Percentiles rank a stretch among this genome's conserved stretches.
phyloP scores from a whole-genome alignment of 2,888 invertebrate genomes.

The Dermolepida albohirtum region DNA sequence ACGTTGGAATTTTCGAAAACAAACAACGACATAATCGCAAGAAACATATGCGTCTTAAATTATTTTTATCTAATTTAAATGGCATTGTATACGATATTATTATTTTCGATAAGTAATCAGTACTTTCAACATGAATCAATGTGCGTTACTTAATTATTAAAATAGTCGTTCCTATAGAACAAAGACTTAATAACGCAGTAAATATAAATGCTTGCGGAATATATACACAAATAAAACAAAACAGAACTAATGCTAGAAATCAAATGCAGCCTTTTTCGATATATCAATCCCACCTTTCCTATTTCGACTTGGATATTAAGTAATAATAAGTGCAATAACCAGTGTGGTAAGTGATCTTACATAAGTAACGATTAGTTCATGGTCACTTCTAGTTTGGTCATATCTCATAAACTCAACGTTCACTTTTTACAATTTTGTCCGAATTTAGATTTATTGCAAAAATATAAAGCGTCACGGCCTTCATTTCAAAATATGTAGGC shows the following conservation, averaged over 20 bases:
- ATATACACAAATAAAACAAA: neutral
- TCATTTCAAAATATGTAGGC: neutral
- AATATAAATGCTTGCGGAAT: neutral
- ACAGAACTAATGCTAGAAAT: neutral
- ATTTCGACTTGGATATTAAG: slow-evolving; percentile 38
- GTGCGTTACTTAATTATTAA: no score
- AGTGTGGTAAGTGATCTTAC: slow-evolving; percentile 53
- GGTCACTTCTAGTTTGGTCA: slow-evolving; percentile 48
- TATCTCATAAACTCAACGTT: slow-evolving; percentile 23
- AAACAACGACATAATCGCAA: no score
- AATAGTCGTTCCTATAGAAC: no score
- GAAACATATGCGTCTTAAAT: no score
- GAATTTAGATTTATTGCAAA: slow-evolving; percentile 2
- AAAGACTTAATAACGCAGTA: no score
- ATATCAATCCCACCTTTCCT: slow-evolving; percentile 13
- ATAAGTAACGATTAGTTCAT: slow-evolving; percentile 54
- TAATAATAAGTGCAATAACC: slow-evolving; percentile 55
- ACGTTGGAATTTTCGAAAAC: no score
- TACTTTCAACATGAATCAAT: no score
- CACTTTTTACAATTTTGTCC: slow-evolving; percentile 18
- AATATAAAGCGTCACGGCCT: slow-evolving; percentile 3
- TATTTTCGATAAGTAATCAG: no score
- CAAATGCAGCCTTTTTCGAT: neutral
- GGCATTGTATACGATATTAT: no score
- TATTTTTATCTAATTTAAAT: no score